Percentiles rank a stretch among this genome's conserved stretches.
These are phyloP conservation scores for Aethina tumida DNA, from an alignment of 1,140 invertebrate species.

Conservation along the genomic window DNA sequence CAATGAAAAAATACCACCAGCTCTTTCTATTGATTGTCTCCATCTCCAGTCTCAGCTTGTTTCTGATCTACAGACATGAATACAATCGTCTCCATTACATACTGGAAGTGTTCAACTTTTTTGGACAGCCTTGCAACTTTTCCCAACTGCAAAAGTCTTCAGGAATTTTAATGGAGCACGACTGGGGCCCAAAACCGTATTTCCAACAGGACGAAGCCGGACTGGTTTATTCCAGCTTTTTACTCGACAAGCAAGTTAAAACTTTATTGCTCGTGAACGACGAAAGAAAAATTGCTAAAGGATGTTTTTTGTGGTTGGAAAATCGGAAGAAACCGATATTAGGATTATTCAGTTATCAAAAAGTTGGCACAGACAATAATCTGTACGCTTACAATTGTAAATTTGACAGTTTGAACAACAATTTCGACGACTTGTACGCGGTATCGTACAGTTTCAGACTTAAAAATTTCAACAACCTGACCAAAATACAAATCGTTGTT, in stretches of 20 bases:
- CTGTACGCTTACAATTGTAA: conserved; percentile 34
- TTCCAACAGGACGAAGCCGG: conserved; percentile 39
- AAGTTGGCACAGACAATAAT: conserved; percentile 29
- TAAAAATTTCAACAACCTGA: conserved; percentile 37
- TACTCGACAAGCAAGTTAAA: conserved; percentile 39
- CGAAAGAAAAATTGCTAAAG: conserved; percentile 36
- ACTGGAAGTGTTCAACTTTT: conserved; percentile 66
- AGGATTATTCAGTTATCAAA: conserved; percentile 39
- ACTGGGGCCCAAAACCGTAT: conserved; percentile 30
- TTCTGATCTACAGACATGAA: conserved; percentile 67
- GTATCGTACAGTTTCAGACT: conserved; percentile 43
- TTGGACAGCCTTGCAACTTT: conserved; percentile 48
- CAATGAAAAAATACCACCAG: conserved; percentile 69
- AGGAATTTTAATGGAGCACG: conserved; percentile 32
- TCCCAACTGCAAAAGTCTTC: conserved; percentile 41
- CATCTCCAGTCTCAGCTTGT: conserved; percentile 52
- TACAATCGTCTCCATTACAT: conserved; percentile 65
- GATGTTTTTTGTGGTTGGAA: conserved; percentile 45
- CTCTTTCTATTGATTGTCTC: conserved; percentile 54
- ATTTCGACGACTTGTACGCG: conserved; percentile 40
- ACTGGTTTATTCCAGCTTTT: conserved; percentile 44
- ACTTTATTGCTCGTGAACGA: conserved; percentile 40
- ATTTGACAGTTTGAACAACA: conserved; percentile 37
- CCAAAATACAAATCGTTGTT: conserved; percentile 40
- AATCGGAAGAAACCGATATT: conserved; percentile 40